These are phyloP conservation scores for Regulus satrapa DNA, from an alignment of 2,113 vertebrate genomes.

Conservation along the genomic window DNA sequence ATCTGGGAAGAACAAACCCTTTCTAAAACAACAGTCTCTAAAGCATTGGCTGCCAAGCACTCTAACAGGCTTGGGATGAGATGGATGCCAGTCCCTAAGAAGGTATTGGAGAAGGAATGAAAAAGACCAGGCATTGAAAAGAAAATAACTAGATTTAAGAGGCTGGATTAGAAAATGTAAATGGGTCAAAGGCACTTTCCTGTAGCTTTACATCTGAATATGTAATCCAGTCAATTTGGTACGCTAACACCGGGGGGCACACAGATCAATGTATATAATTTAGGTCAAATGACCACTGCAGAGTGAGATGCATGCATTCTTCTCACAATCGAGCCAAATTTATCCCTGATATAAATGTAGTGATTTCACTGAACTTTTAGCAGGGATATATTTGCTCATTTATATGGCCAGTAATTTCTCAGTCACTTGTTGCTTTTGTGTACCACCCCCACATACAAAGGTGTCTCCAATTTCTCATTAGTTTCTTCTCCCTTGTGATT, in stretches of 20 bases:
- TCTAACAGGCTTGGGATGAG: background rate
- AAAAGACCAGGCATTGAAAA: background rate
- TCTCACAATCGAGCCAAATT: background rate
- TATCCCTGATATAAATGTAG: background rate
- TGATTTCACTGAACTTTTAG: background rate
- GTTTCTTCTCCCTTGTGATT: background rate
- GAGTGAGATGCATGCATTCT: background rate
- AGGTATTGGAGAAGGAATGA: background rate
- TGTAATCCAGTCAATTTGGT: background rate
- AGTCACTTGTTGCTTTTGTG: background rate
- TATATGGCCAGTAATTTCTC: background rate
- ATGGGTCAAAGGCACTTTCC: slow-evolving; percentile 1
- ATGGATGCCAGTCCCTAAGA: background rate
- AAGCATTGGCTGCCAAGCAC: background rate
- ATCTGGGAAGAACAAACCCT: background rate
- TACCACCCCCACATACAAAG: background rate
- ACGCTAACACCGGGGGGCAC: background rate
- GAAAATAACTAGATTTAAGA: background rate
- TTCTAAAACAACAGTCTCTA: background rate
- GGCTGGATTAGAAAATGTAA: slow-evolving; percentile 7
- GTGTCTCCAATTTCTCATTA: background rate
- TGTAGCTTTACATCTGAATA: background rate
- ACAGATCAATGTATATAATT: background rate
- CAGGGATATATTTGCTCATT: background rate
- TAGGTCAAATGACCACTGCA: slow-evolving; percentile 28